Base-by-base conservation (phyloP, 2,113 vertebrate species). In the Campylorhamphus procurvoides region DNA sequence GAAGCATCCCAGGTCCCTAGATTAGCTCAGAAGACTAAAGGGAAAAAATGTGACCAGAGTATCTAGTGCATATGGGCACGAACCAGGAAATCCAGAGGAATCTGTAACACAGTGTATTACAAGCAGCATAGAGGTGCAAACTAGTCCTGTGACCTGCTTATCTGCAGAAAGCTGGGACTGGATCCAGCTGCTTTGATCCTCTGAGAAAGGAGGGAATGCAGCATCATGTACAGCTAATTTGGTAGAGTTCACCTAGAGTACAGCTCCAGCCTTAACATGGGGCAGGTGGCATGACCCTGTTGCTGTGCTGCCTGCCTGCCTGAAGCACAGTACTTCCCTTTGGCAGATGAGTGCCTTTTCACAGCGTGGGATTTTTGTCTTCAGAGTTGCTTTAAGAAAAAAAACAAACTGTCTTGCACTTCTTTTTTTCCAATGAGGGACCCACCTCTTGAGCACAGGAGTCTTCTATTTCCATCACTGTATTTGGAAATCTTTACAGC, bases 101-200 rank as follows among this genome's bases (percentile, higher is more conserved):
- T 98, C 94, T 64, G 77, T 92, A 96, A 97, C 91, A 73, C 0
- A 5, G 52, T 96, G 96, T 96, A 84, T 93, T 90, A 92, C 92
- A 97, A 96, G 97, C 77, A 92, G 93, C 83, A 96, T 10, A 97
- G 91, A 97, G 92, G 97, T 97, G 95, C 89, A 95, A 97, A 97
- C 46, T 68, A 95, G 96, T 97, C 97, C 97, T 97, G 97, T 98
- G 98, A 98, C 97, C 94, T 95, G 90, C 93, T 97, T 98, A 98
- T 98, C 98, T 97, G 47, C 75, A 92, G 91, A 96, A 95, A 87
- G 52, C 97, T 96, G 97, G 98, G 97, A 93, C 78, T 58, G 15
- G 3, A 49, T 98, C 98, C 98, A 98, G 91, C 81, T 73, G 56
- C 97, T 98, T 97, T 98, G 98, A 98, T 98, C 97, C 92, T 94